Evolutionary conservation across 2,888 invertebrate genomes (phyloP).

Genomic region (Prosopocoilus inquinatus): DNA sequence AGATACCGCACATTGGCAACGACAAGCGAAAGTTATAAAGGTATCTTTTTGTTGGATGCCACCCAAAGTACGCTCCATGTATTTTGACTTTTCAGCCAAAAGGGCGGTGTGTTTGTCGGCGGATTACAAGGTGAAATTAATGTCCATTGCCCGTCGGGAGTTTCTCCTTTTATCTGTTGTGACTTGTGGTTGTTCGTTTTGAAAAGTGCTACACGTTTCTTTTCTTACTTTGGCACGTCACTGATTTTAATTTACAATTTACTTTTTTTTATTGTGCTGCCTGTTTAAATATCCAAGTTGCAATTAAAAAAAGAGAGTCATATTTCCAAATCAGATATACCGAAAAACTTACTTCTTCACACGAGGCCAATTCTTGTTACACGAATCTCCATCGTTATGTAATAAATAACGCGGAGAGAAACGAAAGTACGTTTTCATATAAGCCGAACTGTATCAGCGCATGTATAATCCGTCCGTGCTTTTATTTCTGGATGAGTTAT

Average conservation of each 20-base stretch:
- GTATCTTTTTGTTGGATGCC: conserved; percentile 2
- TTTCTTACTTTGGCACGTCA: too few relatives aligned
- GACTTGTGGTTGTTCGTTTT: conserved; percentile 35
- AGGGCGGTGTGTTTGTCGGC: conserved; percentile 33
- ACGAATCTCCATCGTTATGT: conserved; percentile 3
- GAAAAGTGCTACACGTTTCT: too few relatives aligned
- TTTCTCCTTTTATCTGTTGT: conserved; percentile 30
- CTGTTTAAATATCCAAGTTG: too few relatives aligned
- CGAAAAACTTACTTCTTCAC: not conserved
- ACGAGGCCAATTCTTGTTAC: conserved; percentile 4
- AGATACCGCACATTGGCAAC: not conserved
- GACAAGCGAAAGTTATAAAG: not conserved
- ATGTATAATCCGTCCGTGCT: not conserved
- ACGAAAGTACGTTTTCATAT: not conserved
- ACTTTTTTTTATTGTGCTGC: too few relatives aligned
- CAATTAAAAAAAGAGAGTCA: too few relatives aligned
- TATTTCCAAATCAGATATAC: not conserved
- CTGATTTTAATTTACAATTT: too few relatives aligned
- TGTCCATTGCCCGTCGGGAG: conserved; percentile 29
- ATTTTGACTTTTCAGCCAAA: conserved; percentile 30
- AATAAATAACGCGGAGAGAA: conserved; percentile 1
- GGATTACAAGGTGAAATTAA: conserved; percentile 23
- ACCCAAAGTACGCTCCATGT: conserved; percentile 15
- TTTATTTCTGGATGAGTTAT: conserved; percentile 1
- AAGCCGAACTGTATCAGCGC: not conserved